Evolutionary conservation across 2,113 vertebrate species (phyloP).

Genomic region (Microtus oregoni): DNA sequence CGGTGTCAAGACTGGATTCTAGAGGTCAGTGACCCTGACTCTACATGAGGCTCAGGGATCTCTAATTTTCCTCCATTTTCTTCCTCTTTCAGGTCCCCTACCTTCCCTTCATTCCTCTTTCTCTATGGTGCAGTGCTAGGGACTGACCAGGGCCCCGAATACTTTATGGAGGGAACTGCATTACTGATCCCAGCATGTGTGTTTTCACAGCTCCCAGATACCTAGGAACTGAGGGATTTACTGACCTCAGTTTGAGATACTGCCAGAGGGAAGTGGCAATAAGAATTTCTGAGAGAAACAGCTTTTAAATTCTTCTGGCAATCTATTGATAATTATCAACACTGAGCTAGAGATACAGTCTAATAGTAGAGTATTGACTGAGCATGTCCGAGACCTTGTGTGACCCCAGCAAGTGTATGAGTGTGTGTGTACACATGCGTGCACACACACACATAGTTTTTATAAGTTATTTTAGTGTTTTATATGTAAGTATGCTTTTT

Average conservation of each 20-base stretch:
- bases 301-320: neutral
- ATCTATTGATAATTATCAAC: neutral
- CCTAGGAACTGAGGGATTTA: neutral
- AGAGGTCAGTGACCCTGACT: neutral
- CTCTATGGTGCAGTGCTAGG: neutral
- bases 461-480: neutral
- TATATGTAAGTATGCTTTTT: neutral
- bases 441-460: neutral
- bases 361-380: no score
- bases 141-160: neutral
- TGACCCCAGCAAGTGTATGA: neutral
- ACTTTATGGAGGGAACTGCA: neutral
- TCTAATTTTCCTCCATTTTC: neutral
- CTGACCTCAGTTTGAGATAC: neutral
- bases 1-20: neutral
- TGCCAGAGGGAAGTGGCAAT: neutral
- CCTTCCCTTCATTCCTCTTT: no score
- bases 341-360: neutral
- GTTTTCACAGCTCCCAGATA: neutral
- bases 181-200: neutral
- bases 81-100: neutral
- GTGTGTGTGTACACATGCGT: no score
- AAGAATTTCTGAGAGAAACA: neutral
- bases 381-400: neutral
- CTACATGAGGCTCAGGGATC: no score